phyloP scores from a whole-genome alignment of 2,888 invertebrate species.

The Brenthis hecate region DNA sequence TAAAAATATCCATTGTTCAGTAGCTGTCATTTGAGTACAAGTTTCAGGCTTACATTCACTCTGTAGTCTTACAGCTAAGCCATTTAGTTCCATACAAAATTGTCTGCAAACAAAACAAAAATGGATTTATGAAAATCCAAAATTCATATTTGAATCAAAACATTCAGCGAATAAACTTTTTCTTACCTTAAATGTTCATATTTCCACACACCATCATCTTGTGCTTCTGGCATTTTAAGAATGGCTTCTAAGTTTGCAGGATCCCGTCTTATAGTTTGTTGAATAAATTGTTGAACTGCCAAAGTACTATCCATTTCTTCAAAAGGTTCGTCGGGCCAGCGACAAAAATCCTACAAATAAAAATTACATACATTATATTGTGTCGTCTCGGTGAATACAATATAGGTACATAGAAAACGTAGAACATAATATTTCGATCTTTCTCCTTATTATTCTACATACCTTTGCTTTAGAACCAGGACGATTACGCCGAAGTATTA shows the following conservation, averaged over 20 bases:
- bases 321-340: conserved; percentile 98
- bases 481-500: conserved; percentile 89
- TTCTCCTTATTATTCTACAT: conserved; percentile 34
- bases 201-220: conserved; percentile 99
- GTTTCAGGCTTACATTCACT: conserved; percentile 98
- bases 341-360: conserved; percentile 92
- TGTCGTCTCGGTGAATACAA: too few relatives aligned
- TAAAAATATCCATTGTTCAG: conserved; percentile 99
- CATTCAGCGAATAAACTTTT: neutral
- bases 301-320: conserved; percentile 99
- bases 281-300: conserved; percentile 99
- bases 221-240: conserved; percentile 97
- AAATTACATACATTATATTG: neutral
- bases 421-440: too few relatives aligned
- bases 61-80: conserved; percentile 97
- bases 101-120: conserved; percentile 84
- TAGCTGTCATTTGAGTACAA: conserved; percentile 99
- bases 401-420: neutral
- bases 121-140: neutral
- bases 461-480: conserved; percentile 96
- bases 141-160: neutral
- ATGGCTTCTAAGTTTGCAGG: conserved; percentile 96
- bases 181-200: conserved; percentile 96
- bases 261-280: conserved; percentile 97
- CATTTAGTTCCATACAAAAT: conserved; percentile 99